Percentiles rank a stretch among this genome's conserved stretches.
Conservation (phyloP, 2,113 vertebrate genomes). For the Ondatra zibethicus region DNA sequence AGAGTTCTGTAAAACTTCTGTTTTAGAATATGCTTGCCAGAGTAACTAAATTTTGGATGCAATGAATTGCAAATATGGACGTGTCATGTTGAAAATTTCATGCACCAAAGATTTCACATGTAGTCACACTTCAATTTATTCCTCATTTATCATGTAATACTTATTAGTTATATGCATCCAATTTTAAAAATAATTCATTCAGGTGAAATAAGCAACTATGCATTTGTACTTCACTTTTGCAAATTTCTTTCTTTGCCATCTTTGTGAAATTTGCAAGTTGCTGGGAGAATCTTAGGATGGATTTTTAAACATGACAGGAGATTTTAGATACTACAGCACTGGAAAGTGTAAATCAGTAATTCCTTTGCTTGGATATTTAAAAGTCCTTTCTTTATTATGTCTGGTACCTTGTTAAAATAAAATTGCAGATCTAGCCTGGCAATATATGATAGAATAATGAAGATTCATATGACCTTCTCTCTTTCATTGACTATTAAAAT, state of each 20-base stretch:
- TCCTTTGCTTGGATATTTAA: slow-evolving; percentile 33
- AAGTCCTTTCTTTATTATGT: neutral
- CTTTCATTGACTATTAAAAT: slow-evolving; percentile 1
- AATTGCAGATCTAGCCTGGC: neutral
- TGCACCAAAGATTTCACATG: slow-evolving; percentile 50
- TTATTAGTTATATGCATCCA: slow-evolving; percentile 51
- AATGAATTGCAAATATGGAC: slow-evolving; percentile 21
- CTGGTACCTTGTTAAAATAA: slow-evolving; percentile 1
- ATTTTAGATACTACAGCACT: neutral
- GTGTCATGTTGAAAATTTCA: slow-evolving; percentile 39
- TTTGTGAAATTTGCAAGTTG: neutral
- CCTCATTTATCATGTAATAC: slow-evolving; percentile 33
- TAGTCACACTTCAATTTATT: slow-evolving; percentile 68
- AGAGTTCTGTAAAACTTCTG: neutral
- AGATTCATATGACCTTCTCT: neutral
- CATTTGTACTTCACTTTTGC: neutral
- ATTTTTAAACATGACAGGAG: neutral
- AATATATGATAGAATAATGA: neutral
- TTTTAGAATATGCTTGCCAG: neutral
- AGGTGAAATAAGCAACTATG: neutral
- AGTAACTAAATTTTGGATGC: slow-evolving; percentile 23
- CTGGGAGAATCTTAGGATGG: neutral
- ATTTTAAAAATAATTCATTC: neutral
- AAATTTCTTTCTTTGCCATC: neutral
- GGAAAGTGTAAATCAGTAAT: slow-evolving; percentile 36